These are phyloP conservation scores for Macroglossus sobrinus DNA, from an alignment of 2,113 vertebrate genomes.

Conservation along the genomic window DNA sequence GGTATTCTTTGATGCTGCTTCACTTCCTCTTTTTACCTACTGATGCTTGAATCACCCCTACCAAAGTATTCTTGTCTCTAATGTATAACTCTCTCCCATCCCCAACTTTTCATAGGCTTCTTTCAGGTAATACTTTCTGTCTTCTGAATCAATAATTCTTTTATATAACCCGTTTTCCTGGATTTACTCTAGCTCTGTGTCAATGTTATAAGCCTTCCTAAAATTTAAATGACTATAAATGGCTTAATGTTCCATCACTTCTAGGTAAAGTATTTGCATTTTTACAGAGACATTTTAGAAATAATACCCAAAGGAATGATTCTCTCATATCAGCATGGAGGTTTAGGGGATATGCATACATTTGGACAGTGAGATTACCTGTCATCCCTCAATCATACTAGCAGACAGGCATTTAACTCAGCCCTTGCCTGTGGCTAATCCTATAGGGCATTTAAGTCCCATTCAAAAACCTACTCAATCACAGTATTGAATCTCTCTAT, in stretches of 20 bases:
- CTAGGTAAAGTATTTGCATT: conserved; percentile 68
- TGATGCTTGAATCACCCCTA: not conserved
- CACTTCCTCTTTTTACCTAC: not conserved
- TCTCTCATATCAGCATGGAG: conserved; percentile 28
- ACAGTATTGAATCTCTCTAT: not conserved
- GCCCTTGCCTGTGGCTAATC: not conserved
- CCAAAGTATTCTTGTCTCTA: not conserved
- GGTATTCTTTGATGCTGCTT: not conserved
- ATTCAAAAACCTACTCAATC: not conserved
- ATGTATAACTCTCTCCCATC: not conserved
- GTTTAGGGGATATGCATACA: conserved; percentile 51
- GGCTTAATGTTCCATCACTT: conserved; percentile 65
- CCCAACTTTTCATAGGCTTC: not conserved
- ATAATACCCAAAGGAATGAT: conserved; percentile 55
- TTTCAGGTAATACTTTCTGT: not conserved
- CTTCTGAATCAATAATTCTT: conserved; percentile 38
- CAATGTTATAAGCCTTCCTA: conserved; percentile 51
- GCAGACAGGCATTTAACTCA: not conserved
- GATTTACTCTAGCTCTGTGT: conserved; percentile 42
- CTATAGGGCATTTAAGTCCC: not conserved
- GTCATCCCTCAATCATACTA: conserved; percentile 36
- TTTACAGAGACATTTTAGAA: conserved; percentile 58
- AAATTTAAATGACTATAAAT: conserved; percentile 70
- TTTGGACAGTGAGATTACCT: conserved; percentile 44
- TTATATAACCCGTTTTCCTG: conserved; percentile 47